These are phyloP conservation scores for Sebastes melanostomus DNA, from an alignment of 2,797 vertebrate species.

Conservation along the genomic window DNA sequence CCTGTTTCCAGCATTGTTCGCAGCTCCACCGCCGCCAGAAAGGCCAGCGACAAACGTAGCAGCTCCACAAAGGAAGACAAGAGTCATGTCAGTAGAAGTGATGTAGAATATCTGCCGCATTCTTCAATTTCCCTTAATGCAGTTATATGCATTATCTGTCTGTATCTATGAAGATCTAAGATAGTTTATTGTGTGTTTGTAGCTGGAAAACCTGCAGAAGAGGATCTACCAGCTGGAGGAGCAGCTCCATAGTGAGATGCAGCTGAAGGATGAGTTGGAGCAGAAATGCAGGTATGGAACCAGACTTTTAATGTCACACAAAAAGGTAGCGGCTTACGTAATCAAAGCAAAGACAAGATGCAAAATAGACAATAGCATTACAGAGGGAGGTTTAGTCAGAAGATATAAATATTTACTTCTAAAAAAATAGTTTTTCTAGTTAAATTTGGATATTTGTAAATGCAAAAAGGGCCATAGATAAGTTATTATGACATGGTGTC, in stretches of 20 bases:
- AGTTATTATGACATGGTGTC: not conserved
- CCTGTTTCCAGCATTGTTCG: slow-evolving; percentile 82
- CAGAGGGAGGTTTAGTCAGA: not conserved
- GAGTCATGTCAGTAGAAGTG: slow-evolving; percentile 87
- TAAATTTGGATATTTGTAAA: not conserved
- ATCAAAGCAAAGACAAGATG: slow-evolving; percentile 1
- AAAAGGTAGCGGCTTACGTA: not conserved
- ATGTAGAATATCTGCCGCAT: not conserved
- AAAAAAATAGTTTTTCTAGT: not conserved
- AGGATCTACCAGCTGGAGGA: slow-evolving; percentile 96
- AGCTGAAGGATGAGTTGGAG: slow-evolving; percentile 97
- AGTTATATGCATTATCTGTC: not conserved
- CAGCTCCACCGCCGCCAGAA: slow-evolving; percentile 81
- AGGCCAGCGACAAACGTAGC: slow-evolving; percentile 90
- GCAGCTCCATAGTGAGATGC: slow-evolving; percentile 96
- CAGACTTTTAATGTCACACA: not conserved
- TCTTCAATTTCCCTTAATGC: not conserved
- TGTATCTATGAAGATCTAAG: not conserved
- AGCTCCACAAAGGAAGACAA: slow-evolving; percentile 90
- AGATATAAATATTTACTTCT: not conserved
- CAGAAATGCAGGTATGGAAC: slow-evolving; percentile 94
- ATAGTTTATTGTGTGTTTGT: slow-evolving; percentile 26
- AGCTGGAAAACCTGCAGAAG: slow-evolving; percentile 98
- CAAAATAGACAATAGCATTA: not conserved
- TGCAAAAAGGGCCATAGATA: not conserved